Base-by-base conservation (phyloP, 1,140 invertebrate genomes). In the Lepidurus couesii region DNA sequence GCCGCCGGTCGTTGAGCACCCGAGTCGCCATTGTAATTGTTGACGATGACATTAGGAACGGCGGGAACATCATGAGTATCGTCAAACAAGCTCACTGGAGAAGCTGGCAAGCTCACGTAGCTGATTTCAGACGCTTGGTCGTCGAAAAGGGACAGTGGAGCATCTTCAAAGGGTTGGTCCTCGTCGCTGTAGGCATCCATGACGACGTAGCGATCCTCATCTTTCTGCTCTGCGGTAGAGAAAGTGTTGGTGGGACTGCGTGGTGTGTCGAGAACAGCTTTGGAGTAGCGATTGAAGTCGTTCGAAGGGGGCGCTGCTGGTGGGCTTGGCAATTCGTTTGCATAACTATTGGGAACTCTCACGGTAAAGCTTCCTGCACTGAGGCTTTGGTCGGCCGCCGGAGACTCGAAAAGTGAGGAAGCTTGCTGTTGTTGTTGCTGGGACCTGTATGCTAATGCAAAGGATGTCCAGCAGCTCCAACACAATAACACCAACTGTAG, bases 81-180 rank as follows among this genome's bases (percentile, higher is more conserved):
- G 44, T 77, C 76, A 47, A 77, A 77, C n/a, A 77, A 77, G 1
- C 53, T 65, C 53, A 65, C 53, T n/a, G 53, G 16, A 13, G 53
- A 65, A 65, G 53, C 53, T 65, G 53, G 53, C 53, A 65, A 9
- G n/a, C 53, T 65, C 16, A 65, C 53, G 13, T 65, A 65, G 7
- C 53, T 65, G 9, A 65, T 7, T 65, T 65, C 53, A 16, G 53
- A 65, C 6, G 53, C 53, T 65, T 65, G 9, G 53, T 65, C 53
- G n/a, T 65, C 53, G 13, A 65, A 65, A 21, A 65, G 53, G 21
- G 53, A 65, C 13, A 65, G 16, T 65, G 16, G 53, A n/a, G 16
- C 16, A 65, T 65, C 34, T 4, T 34, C n/a, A 16, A 4, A n/a
- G 53, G 53, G 6, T 65, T 21, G 53, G 53, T 65, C 16, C 6